Base-by-base conservation (phyloP, 2,797 vertebrate genomes). In the Astyanax mexicanus region DNA sequence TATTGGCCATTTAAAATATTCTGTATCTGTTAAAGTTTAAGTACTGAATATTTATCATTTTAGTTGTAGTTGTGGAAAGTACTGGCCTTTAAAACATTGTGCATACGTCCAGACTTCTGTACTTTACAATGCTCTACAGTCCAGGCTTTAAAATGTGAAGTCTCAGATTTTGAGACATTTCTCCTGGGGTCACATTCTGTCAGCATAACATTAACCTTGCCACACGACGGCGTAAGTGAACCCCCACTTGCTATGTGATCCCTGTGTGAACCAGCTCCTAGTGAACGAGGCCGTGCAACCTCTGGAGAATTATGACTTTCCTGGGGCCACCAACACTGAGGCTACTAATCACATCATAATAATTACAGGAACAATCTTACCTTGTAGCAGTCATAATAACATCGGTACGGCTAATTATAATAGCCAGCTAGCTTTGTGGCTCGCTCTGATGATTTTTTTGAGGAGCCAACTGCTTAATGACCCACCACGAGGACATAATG, bases 171-270 rank as follows among this genome's bases (percentile, higher is more conserved):
- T 66, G 71, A 45, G n/a, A 44, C n/a, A 61, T 38, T 35, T 51
- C 80, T 75, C 70, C 54, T n/a, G 25, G 80, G 74, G 83, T 77
- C 44, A 57, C 74, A 72, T 77, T 81, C 68, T 69, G 62, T 52
- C 68, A 70, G 77, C 71, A 80, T 80, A 75, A 71, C 76, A 80
- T 78, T 80, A 80, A 81, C 74, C 74, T 62, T 57, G 77, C 80
- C 80, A 80, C 69, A 81, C 78, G 77, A 78, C 74, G 37, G 38
- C 61, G 55, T 66, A 75, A 81, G 58, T 15, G 64, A 78, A 78
- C 62, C 62, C 67, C 60, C 23, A 67, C 74, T 47, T 80, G 80
- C 77, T 78, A 84, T 19, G 54, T 67, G 72, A 82, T 81, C 77
- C 23, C 44, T 84, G 74, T 81, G 82, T 80, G 80, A 84, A 84